phyloP scores from a whole-genome alignment of 2,113 vertebrate species.

The Gyps fulvus region DNA sequence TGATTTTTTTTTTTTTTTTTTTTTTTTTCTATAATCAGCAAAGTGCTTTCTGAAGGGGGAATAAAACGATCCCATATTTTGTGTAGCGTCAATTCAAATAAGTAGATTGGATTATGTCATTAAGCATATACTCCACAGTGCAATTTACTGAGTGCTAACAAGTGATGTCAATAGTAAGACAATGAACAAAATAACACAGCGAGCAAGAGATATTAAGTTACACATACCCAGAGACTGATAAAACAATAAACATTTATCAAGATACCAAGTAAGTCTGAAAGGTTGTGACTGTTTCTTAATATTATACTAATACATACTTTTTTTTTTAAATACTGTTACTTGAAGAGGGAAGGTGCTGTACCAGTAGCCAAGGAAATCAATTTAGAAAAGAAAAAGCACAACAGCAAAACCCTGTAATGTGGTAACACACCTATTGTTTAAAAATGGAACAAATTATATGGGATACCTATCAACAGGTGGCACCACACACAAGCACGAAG shows the following conservation, averaged over 20 bases:
- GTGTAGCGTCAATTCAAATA: not conserved
- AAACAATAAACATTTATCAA: not conserved
- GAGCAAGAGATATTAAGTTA: not conserved
- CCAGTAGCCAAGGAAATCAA: not conserved
- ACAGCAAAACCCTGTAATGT: not conserved
- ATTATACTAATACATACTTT: not conserved
- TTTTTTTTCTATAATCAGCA: not conserved
- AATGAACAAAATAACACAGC: not conserved
- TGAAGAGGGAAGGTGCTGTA: not conserved
- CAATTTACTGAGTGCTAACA: not conserved
- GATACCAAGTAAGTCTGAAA: not conserved
- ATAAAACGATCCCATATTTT: not conserved
- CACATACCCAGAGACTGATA: not conserved
- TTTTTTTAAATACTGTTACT: not conserved
- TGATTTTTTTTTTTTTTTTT: accelerated
- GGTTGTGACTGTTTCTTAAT: not conserved
- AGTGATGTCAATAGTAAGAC: not conserved
- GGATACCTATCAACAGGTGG: slow-evolving; percentile 40
- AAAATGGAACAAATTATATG: not conserved
- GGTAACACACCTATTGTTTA: not conserved
- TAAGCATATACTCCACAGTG: not conserved
- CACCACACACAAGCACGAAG: slow-evolving; percentile 19
- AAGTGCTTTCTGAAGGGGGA: not conserved
- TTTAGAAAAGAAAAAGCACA: not conserved
- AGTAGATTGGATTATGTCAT: not conserved